Evolutionary conservation across 2,113 vertebrate species (phyloP).

Genomic region (Saguinus imperator): DNA sequence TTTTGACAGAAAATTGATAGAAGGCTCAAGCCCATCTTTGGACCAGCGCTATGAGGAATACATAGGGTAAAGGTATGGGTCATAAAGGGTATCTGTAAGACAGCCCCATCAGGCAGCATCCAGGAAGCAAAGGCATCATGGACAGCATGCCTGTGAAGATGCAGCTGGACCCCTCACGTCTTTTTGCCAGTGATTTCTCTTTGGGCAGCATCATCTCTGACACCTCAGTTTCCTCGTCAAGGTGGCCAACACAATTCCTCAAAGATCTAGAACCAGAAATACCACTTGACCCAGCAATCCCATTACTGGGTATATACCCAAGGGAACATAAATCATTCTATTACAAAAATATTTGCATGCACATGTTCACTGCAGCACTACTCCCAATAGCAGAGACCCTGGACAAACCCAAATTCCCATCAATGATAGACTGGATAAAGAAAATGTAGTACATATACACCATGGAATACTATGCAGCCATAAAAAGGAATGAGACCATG

Average conservation of each 20-base stretch:
- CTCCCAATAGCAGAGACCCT: no score
- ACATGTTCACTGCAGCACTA: no score
- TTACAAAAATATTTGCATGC: no score
- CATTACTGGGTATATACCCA: no score
- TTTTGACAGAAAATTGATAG: not conserved
- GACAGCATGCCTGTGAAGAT: not conserved
- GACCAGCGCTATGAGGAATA: not conserved
- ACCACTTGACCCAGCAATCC: no score
- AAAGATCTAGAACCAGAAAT: no score
- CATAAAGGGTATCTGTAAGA: not conserved
- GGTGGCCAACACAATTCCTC: not conserved
- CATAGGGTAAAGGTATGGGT: not conserved
- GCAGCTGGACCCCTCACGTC: not conserved
- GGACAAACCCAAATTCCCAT: no score
- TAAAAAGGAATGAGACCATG: no score
- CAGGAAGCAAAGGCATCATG: fast-evolving
- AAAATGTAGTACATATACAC: no score
- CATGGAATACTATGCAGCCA: no score
- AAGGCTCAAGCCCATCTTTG: not conserved
- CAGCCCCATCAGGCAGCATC: not conserved
- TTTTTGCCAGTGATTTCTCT: not conserved
- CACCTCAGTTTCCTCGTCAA: not conserved
- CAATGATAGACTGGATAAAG: no score
- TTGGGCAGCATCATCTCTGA: not conserved
- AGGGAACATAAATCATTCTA: no score